Evolutionary conservation across 2,797 vertebrate species (phyloP).

Genomic region (Clangula hyemalis): DNA sequence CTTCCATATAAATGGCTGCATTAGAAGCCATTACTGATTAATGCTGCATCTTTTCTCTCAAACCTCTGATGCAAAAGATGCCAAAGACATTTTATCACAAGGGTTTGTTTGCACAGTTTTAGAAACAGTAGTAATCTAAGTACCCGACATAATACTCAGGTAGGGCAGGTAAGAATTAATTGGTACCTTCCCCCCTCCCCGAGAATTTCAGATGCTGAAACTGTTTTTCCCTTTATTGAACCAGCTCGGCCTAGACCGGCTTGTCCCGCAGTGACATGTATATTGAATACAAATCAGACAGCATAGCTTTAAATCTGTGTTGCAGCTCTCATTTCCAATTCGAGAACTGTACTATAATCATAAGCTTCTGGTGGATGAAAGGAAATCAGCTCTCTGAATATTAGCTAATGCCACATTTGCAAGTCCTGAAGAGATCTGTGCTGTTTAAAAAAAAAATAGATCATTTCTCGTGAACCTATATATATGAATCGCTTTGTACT

Average conservation of each 20-base stretch:
- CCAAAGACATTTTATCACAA: constrained; percentile 11
- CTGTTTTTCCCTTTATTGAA: constrained; percentile 78
- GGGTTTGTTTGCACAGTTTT: constrained; percentile 48
- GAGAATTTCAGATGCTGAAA: constrained; percentile 73
- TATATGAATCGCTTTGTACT: constrained; percentile 94
- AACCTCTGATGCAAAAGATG: constrained; percentile 9
- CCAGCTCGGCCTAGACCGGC: constrained; percentile 75
- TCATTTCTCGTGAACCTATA: constrained; percentile 88
- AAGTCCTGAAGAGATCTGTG: constrained; percentile 93
- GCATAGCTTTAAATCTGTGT: constrained; percentile 82
- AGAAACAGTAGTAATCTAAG: constrained; percentile 59
- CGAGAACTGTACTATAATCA: constrained; percentile 90
- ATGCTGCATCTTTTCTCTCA: neutral
- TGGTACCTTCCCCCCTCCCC: constrained; percentile 32
- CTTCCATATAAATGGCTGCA: constrained; percentile 11
- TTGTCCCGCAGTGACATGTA: constrained; percentile 93
- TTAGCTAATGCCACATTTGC: constrained; percentile 99
- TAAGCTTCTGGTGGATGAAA: constrained; percentile 91
- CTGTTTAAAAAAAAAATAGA: constrained; percentile 84
- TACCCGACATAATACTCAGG: constrained; percentile 42
- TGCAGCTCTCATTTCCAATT: constrained; percentile 93
- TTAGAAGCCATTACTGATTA: constrained; percentile 19
- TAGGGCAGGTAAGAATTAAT: constrained; percentile 77
- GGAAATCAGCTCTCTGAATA: constrained; percentile 91
- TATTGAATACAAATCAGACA: constrained; percentile 95